Base-by-base conservation (phyloP, 2,113 vertebrate genomes). In the Felis chaus region DNA sequence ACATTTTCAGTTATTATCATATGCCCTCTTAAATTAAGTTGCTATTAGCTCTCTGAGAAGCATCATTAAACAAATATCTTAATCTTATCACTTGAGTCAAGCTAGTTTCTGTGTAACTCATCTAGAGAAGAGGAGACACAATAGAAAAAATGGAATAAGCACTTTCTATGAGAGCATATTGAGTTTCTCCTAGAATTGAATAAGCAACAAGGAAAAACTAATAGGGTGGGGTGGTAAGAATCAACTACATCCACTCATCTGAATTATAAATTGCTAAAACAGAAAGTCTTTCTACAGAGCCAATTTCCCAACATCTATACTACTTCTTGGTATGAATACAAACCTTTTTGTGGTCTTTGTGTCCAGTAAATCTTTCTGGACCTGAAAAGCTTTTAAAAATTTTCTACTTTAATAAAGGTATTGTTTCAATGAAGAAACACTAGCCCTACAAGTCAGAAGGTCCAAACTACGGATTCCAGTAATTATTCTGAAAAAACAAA, bases 281-380 rank as follows among this genome's bases (percentile, higher is more conserved):
- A 87, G 63, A 91, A 3, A 84, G 61, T 23, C 9, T 55, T 65
- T 19, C 36, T 16, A 41, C 45, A 65, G 79, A 93, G 29, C 21
- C 16, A n/a, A 29, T 41, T 86, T 76, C 91, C 73, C 45, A 66
- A 50, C 2, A 68, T 85, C 71, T 88, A 6, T 25, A 78, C 14
- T 68, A 48, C 15, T 93, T 96, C 76, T 95, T 78, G 16, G 31
- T 93, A 55, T 93, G 82, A 94, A 65, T 93, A 33, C 36, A 82
- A n/a, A 81, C 2, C 1, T 86, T 78, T 91, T 78, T 63, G 85
- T 93, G 61, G 29, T 79, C 73, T 76, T 68, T 50, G 21, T 50
- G 50, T 95, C 79, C 53, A 79, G 91, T 63, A 97, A 96, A 88
- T 85, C 55, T 95, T 88, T 91, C 78, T 91, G n/a, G 33, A 57